phyloP scores from a whole-genome alignment of 1,140 invertebrate genomes.

The Heliconius nattereri region DNA sequence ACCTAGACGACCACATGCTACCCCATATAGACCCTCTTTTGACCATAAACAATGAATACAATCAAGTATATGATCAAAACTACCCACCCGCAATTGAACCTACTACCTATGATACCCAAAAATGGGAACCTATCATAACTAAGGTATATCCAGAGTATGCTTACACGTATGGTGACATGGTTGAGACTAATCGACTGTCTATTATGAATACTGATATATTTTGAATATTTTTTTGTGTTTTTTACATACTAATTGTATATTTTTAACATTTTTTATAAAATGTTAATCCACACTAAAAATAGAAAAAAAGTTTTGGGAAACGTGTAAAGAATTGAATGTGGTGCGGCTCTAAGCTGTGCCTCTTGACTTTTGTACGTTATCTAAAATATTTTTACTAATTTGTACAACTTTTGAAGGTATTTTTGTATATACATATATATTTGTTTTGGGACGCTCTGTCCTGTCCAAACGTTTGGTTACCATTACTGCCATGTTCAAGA shows the following conservation, averaged over 20 bases:
- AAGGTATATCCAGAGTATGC: slow-evolving; percentile 45
- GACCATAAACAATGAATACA: slow-evolving; percentile 46
- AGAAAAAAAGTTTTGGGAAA: no score
- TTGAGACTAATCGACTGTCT: slow-evolving; percentile 48
- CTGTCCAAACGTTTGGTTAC: neutral
- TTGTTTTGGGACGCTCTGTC: neutral
- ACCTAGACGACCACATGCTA: slow-evolving; percentile 60
- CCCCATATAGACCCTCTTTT: slow-evolving; percentile 70
- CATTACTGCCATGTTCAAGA: neutral
- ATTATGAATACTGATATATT: slow-evolving; percentile 59
- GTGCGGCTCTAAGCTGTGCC: no score
- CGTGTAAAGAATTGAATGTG: no score
- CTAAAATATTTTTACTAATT: no score
- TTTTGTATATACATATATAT: slow-evolving; percentile 36
- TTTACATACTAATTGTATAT: slow-evolving; percentile 40
- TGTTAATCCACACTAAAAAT: slow-evolving; percentile 30
- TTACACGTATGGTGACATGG: slow-evolving; percentile 43
- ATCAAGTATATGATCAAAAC: slow-evolving; percentile 14
- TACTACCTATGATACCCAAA: slow-evolving; percentile 23
- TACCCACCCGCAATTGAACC: slow-evolving; percentile 6
- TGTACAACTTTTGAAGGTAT: slow-evolving; percentile 37
- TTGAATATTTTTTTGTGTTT: slow-evolving; percentile 39
- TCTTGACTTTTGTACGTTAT: no score
- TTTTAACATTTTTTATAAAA: slow-evolving; percentile 54
- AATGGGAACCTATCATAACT: slow-evolving; percentile 57